A percentile compares a stretch with the other conserved stretches of the same genome.
Conservation (phyloP, 2,113 vertebrate genomes). For the Entelurus aequoreus region DNA sequence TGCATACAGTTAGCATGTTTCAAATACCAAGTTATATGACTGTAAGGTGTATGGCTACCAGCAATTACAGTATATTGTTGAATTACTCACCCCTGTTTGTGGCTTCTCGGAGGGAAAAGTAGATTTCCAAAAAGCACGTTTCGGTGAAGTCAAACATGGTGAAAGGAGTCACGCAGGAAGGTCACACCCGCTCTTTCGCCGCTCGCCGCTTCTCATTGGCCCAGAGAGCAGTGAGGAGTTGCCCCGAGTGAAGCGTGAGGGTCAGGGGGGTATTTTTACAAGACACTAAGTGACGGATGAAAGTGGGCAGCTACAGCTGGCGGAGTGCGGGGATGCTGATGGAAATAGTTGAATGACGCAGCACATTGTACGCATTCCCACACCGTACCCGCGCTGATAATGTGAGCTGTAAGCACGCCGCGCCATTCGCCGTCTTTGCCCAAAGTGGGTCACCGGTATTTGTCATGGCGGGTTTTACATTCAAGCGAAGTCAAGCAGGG, state of each 20-base stretch:
- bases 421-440: not conserved
- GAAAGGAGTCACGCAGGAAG: slow-evolving; percentile 9
- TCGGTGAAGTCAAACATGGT: not conserved
- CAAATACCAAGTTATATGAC: no score
- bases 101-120: not conserved
- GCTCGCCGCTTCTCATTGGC: slow-evolving; percentile 47
- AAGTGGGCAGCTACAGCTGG: slow-evolving; percentile 33
- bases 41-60: no score
- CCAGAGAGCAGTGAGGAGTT: slow-evolving; percentile 34
- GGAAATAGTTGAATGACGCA: slow-evolving; percentile 46
- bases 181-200: slow-evolving; percentile 37
- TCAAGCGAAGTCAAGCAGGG: slow-evolving; percentile 18
- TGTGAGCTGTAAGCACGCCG: slow-evolving; percentile 15
- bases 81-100: slow-evolving; percentile 30
- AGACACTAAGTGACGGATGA: slow-evolving; percentile 25
- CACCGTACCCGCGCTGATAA: slow-evolving; percentile 9
- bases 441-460: slow-evolving; percentile 20
- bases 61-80: no score
- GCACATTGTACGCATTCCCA: slow-evolving; percentile 38
- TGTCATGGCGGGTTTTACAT: slow-evolving; percentile 6
- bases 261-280: slow-evolving; percentile 47
- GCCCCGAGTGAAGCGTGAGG: not conserved
- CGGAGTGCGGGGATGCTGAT: slow-evolving; percentile 27
- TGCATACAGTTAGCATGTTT: no score
- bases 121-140: slow-evolving; percentile 3